These are phyloP conservation scores for Acleris literana DNA, from an alignment of 2,888 invertebrate genomes.

Conservation along the genomic window DNA sequence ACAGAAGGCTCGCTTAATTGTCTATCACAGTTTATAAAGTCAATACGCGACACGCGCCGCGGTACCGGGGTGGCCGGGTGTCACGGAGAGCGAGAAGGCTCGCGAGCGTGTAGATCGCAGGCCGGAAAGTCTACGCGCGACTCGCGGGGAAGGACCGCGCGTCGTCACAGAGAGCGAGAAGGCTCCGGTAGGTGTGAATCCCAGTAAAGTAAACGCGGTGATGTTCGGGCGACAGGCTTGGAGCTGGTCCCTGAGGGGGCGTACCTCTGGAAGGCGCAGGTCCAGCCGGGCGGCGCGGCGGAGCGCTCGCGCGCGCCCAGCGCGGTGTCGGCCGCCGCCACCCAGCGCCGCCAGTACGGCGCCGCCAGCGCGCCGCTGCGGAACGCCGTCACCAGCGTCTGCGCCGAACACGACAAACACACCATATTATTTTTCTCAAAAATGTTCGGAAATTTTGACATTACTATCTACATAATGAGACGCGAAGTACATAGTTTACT, in stretches of 20 bases:
- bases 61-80: background rate
- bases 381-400: conserved; percentile 84
- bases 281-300: conserved; percentile 86
- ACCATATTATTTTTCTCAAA: no score
- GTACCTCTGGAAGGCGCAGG: conserved; percentile 87
- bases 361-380: conserved; percentile 74
- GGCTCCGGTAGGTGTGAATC: no score
- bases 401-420: conserved; percentile 30
- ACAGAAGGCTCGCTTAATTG: no score
- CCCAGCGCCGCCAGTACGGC: conserved; percentile 79
- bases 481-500: no score
- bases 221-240: no score
- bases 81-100: background rate
- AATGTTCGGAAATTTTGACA: no score
- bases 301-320: conserved; percentile 81
- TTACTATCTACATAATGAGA: no score
- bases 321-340: conserved; percentile 69
- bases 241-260: background rate
- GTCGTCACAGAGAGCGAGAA: no score
- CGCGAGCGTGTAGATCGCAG: background rate
- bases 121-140: background rate
- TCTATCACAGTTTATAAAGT: no score
- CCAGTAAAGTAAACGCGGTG: no score
- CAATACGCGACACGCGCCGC: no score
- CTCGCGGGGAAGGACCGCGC: no score